Base-by-base conservation (phyloP, 2,113 vertebrate genomes). In the Smithornis capensis region DNA sequence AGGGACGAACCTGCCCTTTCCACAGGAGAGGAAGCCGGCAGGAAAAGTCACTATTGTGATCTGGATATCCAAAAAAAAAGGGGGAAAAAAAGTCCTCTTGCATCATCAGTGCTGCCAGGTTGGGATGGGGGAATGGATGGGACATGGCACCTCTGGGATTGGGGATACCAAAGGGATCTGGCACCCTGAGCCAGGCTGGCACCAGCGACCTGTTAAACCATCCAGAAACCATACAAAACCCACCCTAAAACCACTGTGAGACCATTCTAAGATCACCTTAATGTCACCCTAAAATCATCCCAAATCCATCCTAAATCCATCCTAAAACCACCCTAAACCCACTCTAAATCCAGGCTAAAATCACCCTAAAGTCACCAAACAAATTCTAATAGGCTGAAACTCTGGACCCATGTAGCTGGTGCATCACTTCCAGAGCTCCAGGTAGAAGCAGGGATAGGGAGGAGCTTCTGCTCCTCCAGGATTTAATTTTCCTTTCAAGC, bases 1-100 rank as follows among this genome's bases (percentile, higher is more conserved):
- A 56, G 83, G 93, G 93, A 94, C 7, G 7, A 86, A 91, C 87
- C 95, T 96, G 90, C 94, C 83, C 94, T 93, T 96, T 92, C 38
- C 62, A 63, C 42, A n/a, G 60, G 71, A 56, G 90, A 90, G 92
- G 88, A 97, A 95, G 49, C 44, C 15, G 0, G 64, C 93, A 92
- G 93, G 94, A 96, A 96, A 86, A 78, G 79, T 87, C 4, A 6
- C 79, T 90, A 83, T 91, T 89, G 91, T 92, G 74, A 82, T 56
- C 63, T 80, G 84, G 37, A 63, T 25, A 12, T 35, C 10, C 1
- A 27, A 57, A 52, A 44, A n/a, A 28, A 18, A 4, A 24, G 8
- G 7, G 10, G 9, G 0, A 23, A 62, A n/a, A 76, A 42, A 27
- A 12, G 23, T 18, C 56, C 4, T 12, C 9, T 17, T 67, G 62